A percentile compares a stretch with the other conserved stretches of the same genome.
phyloP scores from a whole-genome alignment of 2,888 invertebrate genomes.

The Dendrolimus pini region DNA sequence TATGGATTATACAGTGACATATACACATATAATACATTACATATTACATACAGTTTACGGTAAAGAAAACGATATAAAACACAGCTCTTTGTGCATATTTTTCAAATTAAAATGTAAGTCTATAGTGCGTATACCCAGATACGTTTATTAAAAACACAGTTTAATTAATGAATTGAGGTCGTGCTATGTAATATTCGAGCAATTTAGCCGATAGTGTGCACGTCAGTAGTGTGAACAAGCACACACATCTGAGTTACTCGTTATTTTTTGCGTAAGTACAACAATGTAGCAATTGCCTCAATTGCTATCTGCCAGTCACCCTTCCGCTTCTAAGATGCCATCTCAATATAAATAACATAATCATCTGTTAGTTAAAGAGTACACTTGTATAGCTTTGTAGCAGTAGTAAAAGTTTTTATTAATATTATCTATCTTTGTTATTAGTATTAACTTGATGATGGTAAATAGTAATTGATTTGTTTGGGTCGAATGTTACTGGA shows the following conservation, averaged over 20 bases:
- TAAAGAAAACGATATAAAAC: too few relatives aligned
- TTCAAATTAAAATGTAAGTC: too few relatives aligned
- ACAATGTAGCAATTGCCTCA: slow-evolving; percentile 33
- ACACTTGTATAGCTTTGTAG: too few relatives aligned
- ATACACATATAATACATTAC: too few relatives aligned
- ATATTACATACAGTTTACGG: too few relatives aligned
- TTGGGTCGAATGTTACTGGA: too few relatives aligned
- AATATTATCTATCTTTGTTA: too few relatives aligned
- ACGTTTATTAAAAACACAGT: slow-evolving; percentile 12
- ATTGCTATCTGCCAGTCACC: slow-evolving; percentile 40
- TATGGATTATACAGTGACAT: too few relatives aligned
- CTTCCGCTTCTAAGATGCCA: slow-evolving; percentile 34
- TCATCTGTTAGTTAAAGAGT: neutral
- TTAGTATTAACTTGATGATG: too few relatives aligned
- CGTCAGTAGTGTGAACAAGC: slow-evolving; percentile 21
- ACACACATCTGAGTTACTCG: slow-evolving; percentile 20
- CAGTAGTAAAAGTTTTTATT: too few relatives aligned
- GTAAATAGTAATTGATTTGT: too few relatives aligned
- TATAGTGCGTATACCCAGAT: neutral
- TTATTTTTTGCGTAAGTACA: slow-evolving; percentile 32
- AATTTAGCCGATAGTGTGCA: slow-evolving; percentile 26
- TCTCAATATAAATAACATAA: slow-evolving; percentile 6
- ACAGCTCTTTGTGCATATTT: too few relatives aligned
- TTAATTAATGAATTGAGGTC: slow-evolving; percentile 33
- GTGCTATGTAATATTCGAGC: slow-evolving; percentile 17